Conservation (phyloP, 2,888 invertebrate species). For the Cephus spinipes region DNA sequence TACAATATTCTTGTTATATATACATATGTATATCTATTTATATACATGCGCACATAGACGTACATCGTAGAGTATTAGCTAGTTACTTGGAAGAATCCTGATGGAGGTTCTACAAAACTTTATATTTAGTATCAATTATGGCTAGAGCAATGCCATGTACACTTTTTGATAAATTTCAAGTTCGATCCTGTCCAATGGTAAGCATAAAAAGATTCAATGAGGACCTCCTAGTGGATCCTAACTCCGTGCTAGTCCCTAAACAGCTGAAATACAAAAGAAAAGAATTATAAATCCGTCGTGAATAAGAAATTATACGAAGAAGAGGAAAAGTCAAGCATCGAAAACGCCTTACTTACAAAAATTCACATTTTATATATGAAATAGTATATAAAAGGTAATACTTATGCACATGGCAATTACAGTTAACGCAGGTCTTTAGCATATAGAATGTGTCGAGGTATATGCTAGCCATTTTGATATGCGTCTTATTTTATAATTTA, state of each 20-base stretch:
- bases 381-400: not conserved
- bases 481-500: not conserved
- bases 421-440: not conserved
- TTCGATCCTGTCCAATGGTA: not conserved
- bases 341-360: conserved; percentile 56
- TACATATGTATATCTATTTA: not conserved
- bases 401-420: not conserved
- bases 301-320: conserved; percentile 4
- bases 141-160: not conserved
- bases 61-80: not conserved
- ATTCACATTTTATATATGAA: not conserved
- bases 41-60: not conserved
- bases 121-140: not conserved
- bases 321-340: conserved; percentile 53
- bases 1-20: not conserved
- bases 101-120: not conserved
- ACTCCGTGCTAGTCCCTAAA: not conserved
- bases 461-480: not conserved
- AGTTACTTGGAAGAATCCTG: not conserved
- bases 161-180: not conserved
- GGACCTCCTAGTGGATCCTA: not conserved
- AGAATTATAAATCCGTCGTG: not conserved
- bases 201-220: not conserved
- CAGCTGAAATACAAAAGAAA: not conserved
- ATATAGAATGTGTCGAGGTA: not conserved